Evolutionary conservation across 2,888 invertebrate species (phyloP).

Genomic region (Apamea anceps): DNA sequence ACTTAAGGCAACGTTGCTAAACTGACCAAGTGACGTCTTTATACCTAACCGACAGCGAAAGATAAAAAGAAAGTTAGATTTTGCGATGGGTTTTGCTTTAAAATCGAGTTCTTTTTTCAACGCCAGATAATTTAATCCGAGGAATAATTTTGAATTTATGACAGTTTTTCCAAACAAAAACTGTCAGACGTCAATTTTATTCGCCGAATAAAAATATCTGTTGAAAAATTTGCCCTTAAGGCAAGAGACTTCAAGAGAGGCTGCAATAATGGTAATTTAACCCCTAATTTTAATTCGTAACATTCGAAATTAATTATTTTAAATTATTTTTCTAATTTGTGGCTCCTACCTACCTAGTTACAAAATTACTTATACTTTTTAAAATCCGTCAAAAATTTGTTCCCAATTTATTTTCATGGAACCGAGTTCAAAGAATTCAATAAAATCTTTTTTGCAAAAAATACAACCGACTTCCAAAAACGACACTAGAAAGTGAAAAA

Average conservation of each 20-base stretch:
- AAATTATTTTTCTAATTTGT: no score
- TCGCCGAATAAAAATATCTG: no score
- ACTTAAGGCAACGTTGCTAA: slow-evolving; percentile 71
- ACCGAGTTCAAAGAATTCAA: not conserved
- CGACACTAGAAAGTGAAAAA: no score
- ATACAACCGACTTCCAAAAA: no score
- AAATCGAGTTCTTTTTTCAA: not conserved
- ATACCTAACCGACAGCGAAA: not conserved
- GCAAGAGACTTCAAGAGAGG: no score
- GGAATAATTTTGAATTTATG: no score
- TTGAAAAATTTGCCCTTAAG: no score
- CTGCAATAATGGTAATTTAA: not conserved
- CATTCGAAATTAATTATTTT: not conserved
- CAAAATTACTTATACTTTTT: not conserved
- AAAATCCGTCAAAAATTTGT: not conserved
- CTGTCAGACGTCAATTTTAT: no score
- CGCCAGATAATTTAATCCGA: no score
- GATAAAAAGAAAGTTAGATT: not conserved
- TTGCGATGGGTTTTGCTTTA: not conserved
- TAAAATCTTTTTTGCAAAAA: no score
- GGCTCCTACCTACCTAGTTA: not conserved
- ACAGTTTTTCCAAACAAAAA: no score
- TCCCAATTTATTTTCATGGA: not conserved
- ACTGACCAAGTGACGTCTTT: not conserved
- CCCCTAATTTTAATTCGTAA: not conserved